Evolutionary conservation across 2,113 vertebrate genomes (phyloP).

Genomic region (Pionites leucogaster): DNA sequence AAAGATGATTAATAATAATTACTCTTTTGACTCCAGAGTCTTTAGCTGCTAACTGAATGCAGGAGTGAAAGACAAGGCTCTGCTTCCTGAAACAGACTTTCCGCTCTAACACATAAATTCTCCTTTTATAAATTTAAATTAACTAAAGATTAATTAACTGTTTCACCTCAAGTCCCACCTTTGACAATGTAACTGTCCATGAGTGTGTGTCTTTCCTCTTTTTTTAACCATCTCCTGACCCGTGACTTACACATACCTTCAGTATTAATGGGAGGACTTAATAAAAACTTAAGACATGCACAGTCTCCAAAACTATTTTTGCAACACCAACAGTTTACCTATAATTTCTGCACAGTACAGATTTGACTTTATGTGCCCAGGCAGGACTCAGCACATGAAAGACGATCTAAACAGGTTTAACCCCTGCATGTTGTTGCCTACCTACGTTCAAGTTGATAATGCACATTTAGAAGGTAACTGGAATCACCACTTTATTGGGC

Average conservation of each 20-base stretch:
- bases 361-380: background rate
- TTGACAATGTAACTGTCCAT: too few relatives aligned
- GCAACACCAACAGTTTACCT: background rate
- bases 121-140: background rate
- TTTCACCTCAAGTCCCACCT: background rate
- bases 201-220: background rate
- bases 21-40: background rate
- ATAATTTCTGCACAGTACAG: background rate
- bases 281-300: background rate
- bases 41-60: background rate
- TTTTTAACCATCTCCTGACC: background rate
- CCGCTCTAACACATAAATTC: rapidly evolving
- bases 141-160: background rate
- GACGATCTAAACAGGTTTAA: rapidly evolving
- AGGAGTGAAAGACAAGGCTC: background rate
- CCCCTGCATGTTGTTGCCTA: background rate
- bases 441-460: rapidly evolving
- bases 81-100: background rate
- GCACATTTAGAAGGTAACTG: rapidly evolving
- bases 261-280: background rate
- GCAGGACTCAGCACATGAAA: background rate
- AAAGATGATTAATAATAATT: background rate
- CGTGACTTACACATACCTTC: rapidly evolving
- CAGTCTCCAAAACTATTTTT: background rate
- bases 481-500: background rate